phyloP scores from a whole-genome alignment of 2,888 invertebrate genomes.

The Escarpia spicata region DNA sequence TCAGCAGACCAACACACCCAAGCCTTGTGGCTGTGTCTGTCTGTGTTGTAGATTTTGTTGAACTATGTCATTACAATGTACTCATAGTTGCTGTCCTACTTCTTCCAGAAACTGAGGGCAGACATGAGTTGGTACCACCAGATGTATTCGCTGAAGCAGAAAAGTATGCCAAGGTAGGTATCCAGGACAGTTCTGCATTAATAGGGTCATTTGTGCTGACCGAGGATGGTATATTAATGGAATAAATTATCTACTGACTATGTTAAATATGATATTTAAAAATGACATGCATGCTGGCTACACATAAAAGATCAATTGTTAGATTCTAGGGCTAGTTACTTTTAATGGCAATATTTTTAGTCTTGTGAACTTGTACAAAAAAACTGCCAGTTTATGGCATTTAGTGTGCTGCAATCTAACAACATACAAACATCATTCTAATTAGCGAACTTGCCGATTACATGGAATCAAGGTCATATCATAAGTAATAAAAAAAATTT shows the following conservation, averaged over 20 bases:
- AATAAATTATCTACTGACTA: not conserved
- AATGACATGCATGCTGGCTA: not conserved
- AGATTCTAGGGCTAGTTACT: no score
- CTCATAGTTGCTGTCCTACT: slow-evolving; percentile 17
- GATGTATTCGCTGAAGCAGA: slow-evolving; percentile 85
- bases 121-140: slow-evolving; percentile 83
- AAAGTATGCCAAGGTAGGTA: slow-evolving; percentile 77
- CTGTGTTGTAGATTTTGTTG: not conserved
- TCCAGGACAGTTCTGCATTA: not conserved
- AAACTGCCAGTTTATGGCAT: no score
- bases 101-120: slow-evolving; percentile 72
- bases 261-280: not conserved
- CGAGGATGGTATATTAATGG: not conserved
- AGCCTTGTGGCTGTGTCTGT: not conserved
- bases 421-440: not conserved
- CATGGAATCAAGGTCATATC: not conserved
- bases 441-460: not conserved
- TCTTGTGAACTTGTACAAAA: no score
- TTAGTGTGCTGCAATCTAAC: not conserved
- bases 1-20: not conserved
- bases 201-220: not conserved
- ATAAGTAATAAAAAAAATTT: not conserved
- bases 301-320: not conserved
- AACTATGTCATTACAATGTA: not conserved
- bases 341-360: no score